These are phyloP conservation scores for Labeo rohita DNA, from an alignment of 2,113 vertebrate genomes.

Conservation along the genomic window DNA sequence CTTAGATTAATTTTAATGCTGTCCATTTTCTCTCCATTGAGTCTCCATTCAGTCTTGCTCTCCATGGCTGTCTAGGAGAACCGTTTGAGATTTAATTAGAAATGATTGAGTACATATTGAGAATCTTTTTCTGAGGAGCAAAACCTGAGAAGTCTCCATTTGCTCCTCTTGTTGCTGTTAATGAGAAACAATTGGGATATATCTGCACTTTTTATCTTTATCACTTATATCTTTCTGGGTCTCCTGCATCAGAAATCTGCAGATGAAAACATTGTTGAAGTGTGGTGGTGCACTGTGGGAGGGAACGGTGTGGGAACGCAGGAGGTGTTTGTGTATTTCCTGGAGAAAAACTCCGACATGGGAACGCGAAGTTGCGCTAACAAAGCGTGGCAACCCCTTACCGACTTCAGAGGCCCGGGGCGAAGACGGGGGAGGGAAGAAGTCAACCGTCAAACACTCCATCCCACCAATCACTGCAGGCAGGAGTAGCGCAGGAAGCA, in stretches of 20 bases:
- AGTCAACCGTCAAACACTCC: neutral
- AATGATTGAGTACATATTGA: neutral
- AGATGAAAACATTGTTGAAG: constrained; percentile 8
- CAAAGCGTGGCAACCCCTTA: constrained; percentile 61
- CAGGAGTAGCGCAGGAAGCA: neutral
- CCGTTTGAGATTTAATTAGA: neutral
- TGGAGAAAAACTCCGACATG: constrained; percentile 60
- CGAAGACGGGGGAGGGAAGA: neutral
- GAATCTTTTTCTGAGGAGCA: neutral
- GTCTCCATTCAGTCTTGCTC: neutral
- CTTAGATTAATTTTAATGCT: too few relatives aligned
- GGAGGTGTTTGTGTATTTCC: constrained; percentile 67
- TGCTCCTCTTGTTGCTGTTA: neutral
- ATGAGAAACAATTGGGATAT: neutral
- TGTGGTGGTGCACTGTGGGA: constrained; percentile 17
- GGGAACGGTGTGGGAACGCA: constrained; percentile 58
- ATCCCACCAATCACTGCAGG: neutral
- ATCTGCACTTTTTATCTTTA: neutral
- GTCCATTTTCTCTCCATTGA: neutral
- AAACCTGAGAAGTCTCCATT: neutral
- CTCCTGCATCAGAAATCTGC: neutral
- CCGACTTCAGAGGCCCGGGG: constrained; percentile 55
- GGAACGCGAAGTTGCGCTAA: constrained; percentile 64
- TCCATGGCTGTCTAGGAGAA: neutral
- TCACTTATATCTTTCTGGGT: neutral